Evolutionary conservation across 2,797 vertebrate genomes (phyloP).

Genomic region (Pampus argenteus): DNA sequence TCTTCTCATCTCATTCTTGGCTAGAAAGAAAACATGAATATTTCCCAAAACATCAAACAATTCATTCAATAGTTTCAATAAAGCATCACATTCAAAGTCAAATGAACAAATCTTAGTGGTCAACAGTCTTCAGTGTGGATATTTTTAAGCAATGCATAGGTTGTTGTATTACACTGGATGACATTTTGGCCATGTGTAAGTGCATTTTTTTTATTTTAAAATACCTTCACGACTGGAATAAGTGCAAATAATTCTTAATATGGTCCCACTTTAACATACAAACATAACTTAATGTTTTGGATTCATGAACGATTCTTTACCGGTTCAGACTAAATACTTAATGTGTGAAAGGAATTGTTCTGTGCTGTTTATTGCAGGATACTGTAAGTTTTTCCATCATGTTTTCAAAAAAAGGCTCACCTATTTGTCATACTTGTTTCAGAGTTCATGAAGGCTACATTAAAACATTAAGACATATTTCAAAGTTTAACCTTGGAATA

Average conservation of each 20-base stretch:
- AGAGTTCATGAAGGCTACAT: conserved; percentile 34
- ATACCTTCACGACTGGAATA: conserved; percentile 10
- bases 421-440: conserved; percentile 11
- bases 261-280: conserved; percentile 27
- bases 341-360: not conserved
- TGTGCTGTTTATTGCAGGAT: conserved; percentile 6
- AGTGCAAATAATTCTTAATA: conserved; percentile 60
- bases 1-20: not conserved
- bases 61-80: conserved; percentile 22
- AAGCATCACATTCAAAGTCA: conserved; percentile 69
- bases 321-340: conserved; percentile 10
- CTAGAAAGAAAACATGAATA: not conserved
- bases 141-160: conserved; percentile 24
- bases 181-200: conserved; percentile 17
- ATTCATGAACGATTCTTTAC: conserved; percentile 9
- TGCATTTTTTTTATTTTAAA: conserved; percentile 17
- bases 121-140: conserved; percentile 30
- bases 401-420: conserved; percentile 16
- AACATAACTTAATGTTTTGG: conserved; percentile 15
- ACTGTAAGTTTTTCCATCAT: not conserved
- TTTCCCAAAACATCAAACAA: not conserved
- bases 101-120: conserved; percentile 69
- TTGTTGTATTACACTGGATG: conserved; percentile 5
- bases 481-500: conserved; percentile 27
- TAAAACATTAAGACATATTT: conserved; percentile 37